These are phyloP conservation scores for Schizaphis graminum DNA, from an alignment of 2,888 invertebrate species.

Conservation along the genomic window DNA sequence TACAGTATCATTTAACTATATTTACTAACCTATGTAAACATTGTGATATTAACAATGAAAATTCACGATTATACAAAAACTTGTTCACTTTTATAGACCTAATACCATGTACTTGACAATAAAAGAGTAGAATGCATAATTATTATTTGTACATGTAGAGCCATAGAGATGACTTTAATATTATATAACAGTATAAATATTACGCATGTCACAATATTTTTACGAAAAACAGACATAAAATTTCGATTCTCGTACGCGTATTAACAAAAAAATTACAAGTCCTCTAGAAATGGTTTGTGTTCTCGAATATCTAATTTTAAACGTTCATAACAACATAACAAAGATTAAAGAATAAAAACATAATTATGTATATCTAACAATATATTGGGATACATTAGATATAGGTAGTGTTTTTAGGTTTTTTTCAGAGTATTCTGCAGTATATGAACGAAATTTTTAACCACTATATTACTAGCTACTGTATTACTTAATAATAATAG, in stretches of 20 bases:
- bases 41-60: neutral
- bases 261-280: neutral
- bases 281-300: neutral
- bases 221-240: neutral
- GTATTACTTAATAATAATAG: neutral
- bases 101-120: neutral
- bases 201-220: neutral
- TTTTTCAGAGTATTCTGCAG: neutral
- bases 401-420: too few species aligned
- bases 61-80: constrained; percentile 1
- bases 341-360: neutral
- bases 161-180: neutral
- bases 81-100: neutral
- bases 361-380: neutral
- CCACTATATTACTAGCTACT: too few species aligned
- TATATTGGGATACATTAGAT: neutral
- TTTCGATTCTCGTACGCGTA: neutral
- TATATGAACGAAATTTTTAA: neutral
- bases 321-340: neutral
- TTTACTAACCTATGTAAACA: neutral
- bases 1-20: neutral
- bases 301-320: neutral
- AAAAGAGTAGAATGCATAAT: neutral
- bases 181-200: neutral
- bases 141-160: neutral